These are phyloP conservation scores for Drosophila kurseongensis DNA, from an alignment of 1,140 invertebrate genomes.

Conservation along the genomic window DNA sequence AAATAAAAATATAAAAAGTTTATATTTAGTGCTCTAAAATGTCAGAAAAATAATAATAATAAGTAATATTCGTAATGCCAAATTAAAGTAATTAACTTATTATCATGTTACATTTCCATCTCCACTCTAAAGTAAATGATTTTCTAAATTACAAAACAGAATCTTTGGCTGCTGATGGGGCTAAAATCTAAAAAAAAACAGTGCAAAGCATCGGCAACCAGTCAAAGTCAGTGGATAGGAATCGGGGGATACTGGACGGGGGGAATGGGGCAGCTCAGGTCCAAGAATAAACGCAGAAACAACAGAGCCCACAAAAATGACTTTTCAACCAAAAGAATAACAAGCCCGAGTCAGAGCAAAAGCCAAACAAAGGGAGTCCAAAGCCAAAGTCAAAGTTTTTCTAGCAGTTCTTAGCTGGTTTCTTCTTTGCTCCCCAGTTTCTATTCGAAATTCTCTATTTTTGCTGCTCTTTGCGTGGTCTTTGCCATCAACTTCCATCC, in stretches of 20 bases:
- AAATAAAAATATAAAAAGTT: too few relatives aligned
- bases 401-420: slow-evolving; percentile 60
- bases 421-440: slow-evolving; percentile 5
- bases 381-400: slow-evolving; percentile 72
- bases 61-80: too few relatives aligned
- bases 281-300: slow-evolving; percentile 53
- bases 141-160: slow-evolving; percentile 53
- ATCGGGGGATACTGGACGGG: neutral
- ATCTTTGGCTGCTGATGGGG: slow-evolving; percentile 30
- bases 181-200: slow-evolving; percentile 38
- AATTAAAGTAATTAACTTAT: neutral
- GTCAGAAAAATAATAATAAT: too few relatives aligned
- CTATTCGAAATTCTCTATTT: slow-evolving; percentile 19
- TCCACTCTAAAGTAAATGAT: slow-evolving; percentile 46
- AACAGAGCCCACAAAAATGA: slow-evolving; percentile 75
- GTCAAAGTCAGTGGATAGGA: slow-evolving; percentile 19
- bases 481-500: slow-evolving; percentile 23
- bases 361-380: slow-evolving; percentile 28
- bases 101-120: neutral
- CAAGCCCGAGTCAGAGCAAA: slow-evolving; percentile 34
- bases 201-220: slow-evolving; percentile 67
- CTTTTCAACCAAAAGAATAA: slow-evolving; percentile 61
- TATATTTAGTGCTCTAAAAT: too few relatives aligned
- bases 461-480: slow-evolving; percentile 56
- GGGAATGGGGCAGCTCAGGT: slow-evolving; percentile 8